These are phyloP conservation scores for Paramacrobiotus metropolitanus DNA, from an alignment of 1,140 invertebrate genomes.

Conservation along the genomic window DNA sequence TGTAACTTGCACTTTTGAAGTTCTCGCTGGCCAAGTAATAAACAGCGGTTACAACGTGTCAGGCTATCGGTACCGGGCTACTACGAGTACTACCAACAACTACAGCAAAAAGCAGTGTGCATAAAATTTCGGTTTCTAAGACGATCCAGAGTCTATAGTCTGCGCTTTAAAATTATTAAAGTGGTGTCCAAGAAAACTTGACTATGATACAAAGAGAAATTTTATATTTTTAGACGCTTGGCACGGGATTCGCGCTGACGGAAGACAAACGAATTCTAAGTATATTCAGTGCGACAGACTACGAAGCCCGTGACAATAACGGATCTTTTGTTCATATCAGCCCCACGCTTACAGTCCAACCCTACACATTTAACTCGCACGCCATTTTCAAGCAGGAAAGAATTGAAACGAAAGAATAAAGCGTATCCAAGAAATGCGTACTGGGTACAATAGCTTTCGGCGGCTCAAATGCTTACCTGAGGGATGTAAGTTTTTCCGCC, in stretches of 20 bases:
- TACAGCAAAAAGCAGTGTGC: no score
- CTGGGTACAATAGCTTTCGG: no score
- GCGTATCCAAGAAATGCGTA: constrained; percentile 6
- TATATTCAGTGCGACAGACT: background rate
- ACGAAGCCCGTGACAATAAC: background rate
- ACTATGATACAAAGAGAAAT: no score
- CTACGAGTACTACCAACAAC: no score
- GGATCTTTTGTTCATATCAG: background rate
- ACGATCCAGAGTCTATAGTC: no score
- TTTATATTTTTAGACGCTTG: background rate
- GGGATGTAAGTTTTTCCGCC: constrained; percentile 52
- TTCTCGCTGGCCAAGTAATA: no score
- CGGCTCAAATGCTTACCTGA: constrained; percentile 17
- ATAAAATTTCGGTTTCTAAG: no score
- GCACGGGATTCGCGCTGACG: background rate
- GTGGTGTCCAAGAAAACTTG: no score
- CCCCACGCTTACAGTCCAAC: background rate
- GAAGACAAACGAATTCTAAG: background rate
- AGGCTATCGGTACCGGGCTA: background rate
- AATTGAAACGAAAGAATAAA: background rate
- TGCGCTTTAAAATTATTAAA: no score
- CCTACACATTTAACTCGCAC: background rate
- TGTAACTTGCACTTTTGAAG: no score
- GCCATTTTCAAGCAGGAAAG: background rate
- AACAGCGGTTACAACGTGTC: no score